Percentiles rank a stretch among this genome's conserved stretches.
Conservation (phyloP, 2,888 invertebrate species). For the Papilio elwesi region DNA sequence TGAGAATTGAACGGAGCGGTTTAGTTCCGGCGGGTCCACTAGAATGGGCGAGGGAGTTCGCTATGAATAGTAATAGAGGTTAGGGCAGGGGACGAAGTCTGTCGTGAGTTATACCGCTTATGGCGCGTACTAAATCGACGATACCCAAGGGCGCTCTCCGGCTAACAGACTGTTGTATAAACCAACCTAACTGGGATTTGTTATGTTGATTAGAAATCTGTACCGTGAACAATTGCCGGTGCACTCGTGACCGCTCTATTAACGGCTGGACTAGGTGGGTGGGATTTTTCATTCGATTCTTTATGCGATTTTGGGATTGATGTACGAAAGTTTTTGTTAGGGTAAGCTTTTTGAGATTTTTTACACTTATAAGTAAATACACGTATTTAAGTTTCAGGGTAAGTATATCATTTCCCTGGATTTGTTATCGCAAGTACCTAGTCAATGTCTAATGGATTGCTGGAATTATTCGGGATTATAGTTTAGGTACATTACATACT, state of each 20-base stretch:
- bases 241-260: slow-evolving; percentile 38
- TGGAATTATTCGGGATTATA: too few relatives aligned
- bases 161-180: slow-evolving; percentile 72
- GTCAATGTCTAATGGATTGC: too few relatives aligned
- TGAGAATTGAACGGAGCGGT: slow-evolving; percentile 42
- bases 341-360: not conserved
- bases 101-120: slow-evolving; percentile 71
- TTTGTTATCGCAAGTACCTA: too few relatives aligned
- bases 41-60: slow-evolving; percentile 61
- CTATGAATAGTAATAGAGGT: slow-evolving; percentile 81
- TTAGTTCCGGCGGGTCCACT: slow-evolving; percentile 49
- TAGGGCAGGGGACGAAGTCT: slow-evolving; percentile 61
- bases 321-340: too few relatives aligned
- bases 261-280: slow-evolving; percentile 6
- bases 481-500: not conserved
- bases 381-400: too few relatives aligned
- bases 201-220: slow-evolving; percentile 39
- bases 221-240: slow-evolving; percentile 31
- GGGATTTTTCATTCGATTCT: slow-evolving; percentile 3
- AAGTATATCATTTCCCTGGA: too few relatives aligned
- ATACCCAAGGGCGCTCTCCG: slow-evolving; percentile 67
- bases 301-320: not conserved
- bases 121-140: slow-evolving; percentile 82
- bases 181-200: slow-evolving; percentile 59
- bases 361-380: too few relatives aligned